Evolutionary conservation across 2,888 invertebrate species (phyloP).

Genomic region (Masnerella sp.): DNA sequence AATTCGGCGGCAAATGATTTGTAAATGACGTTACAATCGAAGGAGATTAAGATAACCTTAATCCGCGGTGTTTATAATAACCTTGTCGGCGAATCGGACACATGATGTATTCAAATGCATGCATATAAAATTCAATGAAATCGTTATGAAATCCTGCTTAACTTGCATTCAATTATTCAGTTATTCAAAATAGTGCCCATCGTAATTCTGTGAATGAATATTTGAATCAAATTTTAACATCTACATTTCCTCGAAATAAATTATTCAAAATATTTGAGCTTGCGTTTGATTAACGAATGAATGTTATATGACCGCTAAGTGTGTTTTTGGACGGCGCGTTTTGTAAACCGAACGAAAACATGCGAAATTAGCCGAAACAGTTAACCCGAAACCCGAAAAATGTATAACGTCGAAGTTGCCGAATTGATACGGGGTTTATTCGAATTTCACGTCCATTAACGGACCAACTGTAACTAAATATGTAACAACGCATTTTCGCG

Average conservation of each 20-base stretch:
- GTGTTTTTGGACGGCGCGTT: slow-evolving; percentile 2
- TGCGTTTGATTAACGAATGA: slow-evolving; percentile 19
- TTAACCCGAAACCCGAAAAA: not conserved
- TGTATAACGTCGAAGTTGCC: not conserved
- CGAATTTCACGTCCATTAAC: slow-evolving; percentile 20
- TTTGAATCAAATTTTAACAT: slow-evolving; percentile 47
- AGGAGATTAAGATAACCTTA: slow-evolving; percentile 39
- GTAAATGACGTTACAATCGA: slow-evolving; percentile 27
- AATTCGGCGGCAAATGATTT: slow-evolving; percentile 22
- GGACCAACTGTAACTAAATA: slow-evolving; percentile 14
- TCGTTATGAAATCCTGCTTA: slow-evolving; percentile 53
- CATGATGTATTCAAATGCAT: slow-evolving; percentile 50
- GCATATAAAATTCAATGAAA: slow-evolving; percentile 57
- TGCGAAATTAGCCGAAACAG: not conserved
- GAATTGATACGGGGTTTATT: slow-evolving; percentile 12
- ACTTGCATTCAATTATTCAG: slow-evolving; percentile 57
- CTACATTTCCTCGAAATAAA: slow-evolving; percentile 27
- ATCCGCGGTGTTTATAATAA: slow-evolving; percentile 47
- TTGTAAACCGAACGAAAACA: slow-evolving; percentile 6
- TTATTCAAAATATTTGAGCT: slow-evolving; percentile 31
- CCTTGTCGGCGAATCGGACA: slow-evolving; percentile 25
- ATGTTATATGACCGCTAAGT: not conserved
- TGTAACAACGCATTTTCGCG: not conserved
- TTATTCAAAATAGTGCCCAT: slow-evolving; percentile 54
- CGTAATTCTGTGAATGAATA: slow-evolving; percentile 50